Conservation (phyloP, 2,113 vertebrate genomes). For the Apodemus speciosus region DNA sequence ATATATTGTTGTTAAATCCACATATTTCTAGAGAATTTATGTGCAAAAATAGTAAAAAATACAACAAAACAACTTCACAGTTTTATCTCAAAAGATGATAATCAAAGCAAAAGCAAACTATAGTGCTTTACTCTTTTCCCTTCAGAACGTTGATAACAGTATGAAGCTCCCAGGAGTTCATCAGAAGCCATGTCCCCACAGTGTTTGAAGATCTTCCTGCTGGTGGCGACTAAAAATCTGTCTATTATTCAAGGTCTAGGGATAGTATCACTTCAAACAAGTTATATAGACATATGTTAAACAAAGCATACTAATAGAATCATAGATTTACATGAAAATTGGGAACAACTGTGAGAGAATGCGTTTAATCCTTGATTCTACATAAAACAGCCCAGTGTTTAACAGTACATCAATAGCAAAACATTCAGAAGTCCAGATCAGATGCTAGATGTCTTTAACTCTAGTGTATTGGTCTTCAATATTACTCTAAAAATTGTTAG, state of each 20-base stretch:
- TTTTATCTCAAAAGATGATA: neutral
- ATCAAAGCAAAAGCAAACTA: neutral
- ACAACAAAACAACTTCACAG: neutral
- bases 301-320: neutral
- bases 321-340: neutral
- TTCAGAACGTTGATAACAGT: neutral
- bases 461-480: neutral
- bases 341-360: neutral
- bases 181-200: neutral
- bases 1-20: neutral
- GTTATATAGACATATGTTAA: neutral
- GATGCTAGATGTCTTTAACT: neutral
- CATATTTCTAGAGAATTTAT: neutral
- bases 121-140: neutral
- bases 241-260: neutral
- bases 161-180: neutral
- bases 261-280: neutral
- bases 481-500: neutral
- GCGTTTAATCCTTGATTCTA: neutral
- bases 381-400: neutral
- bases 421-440: neutral
- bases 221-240: slow-evolving; percentile 24
- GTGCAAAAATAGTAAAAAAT: neutral
- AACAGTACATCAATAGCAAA: neutral
- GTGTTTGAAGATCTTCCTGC: neutral